Base-by-base conservation (phyloP, 2,113 vertebrate genomes). In the Paracanthobrama guichenoti region DNA sequence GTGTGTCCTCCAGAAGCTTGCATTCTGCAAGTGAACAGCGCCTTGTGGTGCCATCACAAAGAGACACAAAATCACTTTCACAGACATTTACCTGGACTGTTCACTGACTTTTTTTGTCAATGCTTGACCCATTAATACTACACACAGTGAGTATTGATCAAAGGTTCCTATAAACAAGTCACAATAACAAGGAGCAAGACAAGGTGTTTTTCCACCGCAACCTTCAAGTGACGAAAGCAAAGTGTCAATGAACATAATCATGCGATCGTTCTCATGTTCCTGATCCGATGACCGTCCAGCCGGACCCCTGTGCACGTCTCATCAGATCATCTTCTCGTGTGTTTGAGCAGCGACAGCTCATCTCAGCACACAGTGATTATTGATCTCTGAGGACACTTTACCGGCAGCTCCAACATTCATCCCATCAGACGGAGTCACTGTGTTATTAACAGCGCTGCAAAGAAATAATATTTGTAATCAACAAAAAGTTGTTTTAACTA, bases 311-410 rank as follows among this genome's bases (percentile, higher is more conserved):
- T 35, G 62, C 3, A 1, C 22, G 4, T 24, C 57, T 60, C 62
- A 31, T 31, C 62, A 18, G 14, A 31, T 31, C 22, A 46, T 71
- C 35, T 20, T 39, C 31, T n/a, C 14, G 4, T 6, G 67, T 46
- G 69, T 72, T 39, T 72, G 18, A 69, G 66, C 26, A 16, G 16
- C 2, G 16, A 53, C 50, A 53, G 50, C 20, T 72, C 22, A n/a
- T 44, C 26, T 73, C 39, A 66, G 62, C 39, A 73, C 39, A n/a
- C 22, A 14, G 5, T 24, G 42, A 46, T 48, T 73, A 73, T 73
- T 73, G 71, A 73, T 73, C 69, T 72, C 71, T 48, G 71, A 48
- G n/a, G 6, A 66, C 7, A 4, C n/a, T 73, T 73, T 44, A 44
- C 46, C 69, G 24, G 69, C 42, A 72, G 69, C 39, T 24, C 5